Evolutionary conservation across 2,888 invertebrate genomes (phyloP).

Genomic region (Drosophila yooni): DNA sequence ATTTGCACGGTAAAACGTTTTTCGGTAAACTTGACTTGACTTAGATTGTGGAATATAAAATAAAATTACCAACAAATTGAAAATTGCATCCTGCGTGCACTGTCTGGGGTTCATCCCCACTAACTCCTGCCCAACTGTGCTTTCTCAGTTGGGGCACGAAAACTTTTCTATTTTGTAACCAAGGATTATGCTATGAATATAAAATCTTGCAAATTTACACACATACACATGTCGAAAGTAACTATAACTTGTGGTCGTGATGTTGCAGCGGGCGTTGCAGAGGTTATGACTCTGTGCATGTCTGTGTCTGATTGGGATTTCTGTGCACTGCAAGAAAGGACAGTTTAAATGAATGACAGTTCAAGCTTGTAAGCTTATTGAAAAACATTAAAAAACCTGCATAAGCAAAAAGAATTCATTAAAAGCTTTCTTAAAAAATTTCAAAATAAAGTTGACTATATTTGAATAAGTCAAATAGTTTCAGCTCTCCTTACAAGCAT

Average conservation of each 20-base stretch:
- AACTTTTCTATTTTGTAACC: conserved; percentile 76
- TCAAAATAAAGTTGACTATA: neutral
- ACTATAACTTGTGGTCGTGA: conserved; percentile 72
- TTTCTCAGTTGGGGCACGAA: conserved; percentile 50
- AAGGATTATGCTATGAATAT: conserved; percentile 79
- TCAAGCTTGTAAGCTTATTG: neutral
- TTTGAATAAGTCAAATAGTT: neutral
- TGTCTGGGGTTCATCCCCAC: conserved; percentile 17
- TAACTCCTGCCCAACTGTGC: neutral
- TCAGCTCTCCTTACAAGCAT: too few relatives aligned
- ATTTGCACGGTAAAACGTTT: conserved; percentile 79
- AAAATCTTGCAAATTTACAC: conserved; percentile 77
- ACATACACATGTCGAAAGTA: conserved; percentile 46
- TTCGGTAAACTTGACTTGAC: conserved; percentile 78
- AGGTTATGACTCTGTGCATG: conserved; percentile 58
- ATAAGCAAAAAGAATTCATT: neutral
- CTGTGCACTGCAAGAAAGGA: conserved; percentile 57
- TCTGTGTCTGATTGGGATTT: conserved; percentile 28
- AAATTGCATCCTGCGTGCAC: conserved; percentile 78
- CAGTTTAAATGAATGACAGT: conserved; percentile 16
- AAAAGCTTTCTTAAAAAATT: neutral
- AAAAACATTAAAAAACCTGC: neutral
- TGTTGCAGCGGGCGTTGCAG: conserved; percentile 50
- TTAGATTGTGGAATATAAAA: conserved; percentile 79
- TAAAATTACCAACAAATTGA: conserved; percentile 79